These are phyloP conservation scores for Antitype chi DNA, from an alignment of 2,888 invertebrate genomes.

Conservation along the genomic window DNA sequence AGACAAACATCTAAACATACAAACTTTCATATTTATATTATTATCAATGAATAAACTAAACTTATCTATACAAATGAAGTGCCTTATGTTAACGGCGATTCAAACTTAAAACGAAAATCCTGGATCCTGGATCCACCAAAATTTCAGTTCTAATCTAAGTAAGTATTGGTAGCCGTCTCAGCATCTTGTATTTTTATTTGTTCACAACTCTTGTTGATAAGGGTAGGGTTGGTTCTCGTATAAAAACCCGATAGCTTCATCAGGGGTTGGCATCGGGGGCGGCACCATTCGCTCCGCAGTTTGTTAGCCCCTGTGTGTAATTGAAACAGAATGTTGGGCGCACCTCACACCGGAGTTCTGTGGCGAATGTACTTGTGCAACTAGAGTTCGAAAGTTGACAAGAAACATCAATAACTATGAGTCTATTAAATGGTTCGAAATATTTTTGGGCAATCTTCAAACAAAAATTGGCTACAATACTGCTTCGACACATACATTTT, in stretches of 20 bases:
- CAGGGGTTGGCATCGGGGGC: slow-evolving; percentile 63
- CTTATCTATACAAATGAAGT: neutral
- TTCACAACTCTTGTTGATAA: slow-evolving; percentile 41
- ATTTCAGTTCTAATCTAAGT: neutral
- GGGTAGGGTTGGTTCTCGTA: slow-evolving; percentile 45
- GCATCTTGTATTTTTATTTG: slow-evolving; percentile 19
- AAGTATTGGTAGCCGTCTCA: neutral
- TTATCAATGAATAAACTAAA: neutral
- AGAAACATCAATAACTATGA: neutral
- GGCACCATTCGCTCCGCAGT: slow-evolving; percentile 55
- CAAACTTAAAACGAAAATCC: neutral
- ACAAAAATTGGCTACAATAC: neutral
- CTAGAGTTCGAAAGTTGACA: neutral
- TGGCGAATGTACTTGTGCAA: neutral
- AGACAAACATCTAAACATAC: too few relatives aligned
- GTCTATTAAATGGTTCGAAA: neutral
- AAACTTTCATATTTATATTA: too few relatives aligned
- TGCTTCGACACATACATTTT: neutral
- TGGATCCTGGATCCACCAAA: neutral
- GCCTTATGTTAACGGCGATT: too few relatives aligned
- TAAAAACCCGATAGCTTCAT: slow-evolving; percentile 69
- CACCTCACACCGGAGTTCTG: slow-evolving; percentile 47
- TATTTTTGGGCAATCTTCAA: neutral
- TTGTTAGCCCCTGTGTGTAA: slow-evolving; percentile 65
- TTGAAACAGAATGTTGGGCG: slow-evolving; percentile 64